These are phyloP conservation scores for Antechinus flavipes DNA, from an alignment of 2,113 vertebrate species.

Conservation along the genomic window DNA sequence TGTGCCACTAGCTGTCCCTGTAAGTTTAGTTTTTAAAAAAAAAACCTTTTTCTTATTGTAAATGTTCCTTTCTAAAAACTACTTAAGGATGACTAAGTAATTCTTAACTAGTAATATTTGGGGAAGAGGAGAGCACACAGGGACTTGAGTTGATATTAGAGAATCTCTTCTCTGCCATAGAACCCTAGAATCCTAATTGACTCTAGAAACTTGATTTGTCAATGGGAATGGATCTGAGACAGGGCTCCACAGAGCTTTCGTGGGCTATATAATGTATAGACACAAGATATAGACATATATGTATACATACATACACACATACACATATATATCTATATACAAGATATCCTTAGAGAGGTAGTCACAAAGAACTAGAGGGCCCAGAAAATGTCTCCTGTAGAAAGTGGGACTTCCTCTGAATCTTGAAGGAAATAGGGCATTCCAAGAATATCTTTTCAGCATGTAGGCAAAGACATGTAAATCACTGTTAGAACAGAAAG, in stretches of 20 bases:
- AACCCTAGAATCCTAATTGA: not conserved
- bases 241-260: not conserved
- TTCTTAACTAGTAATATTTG: not conserved
- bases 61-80: not conserved
- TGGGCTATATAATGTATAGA: not conserved
- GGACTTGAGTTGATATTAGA: not conserved
- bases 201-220: not conserved
- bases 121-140: not conserved
- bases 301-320: fast-evolving
- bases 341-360: not conserved
- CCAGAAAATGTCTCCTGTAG: not conserved
- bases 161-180: not conserved
- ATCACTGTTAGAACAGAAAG: not conserved
- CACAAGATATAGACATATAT: not conserved
- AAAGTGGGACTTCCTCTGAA: not conserved
- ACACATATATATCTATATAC: not conserved
- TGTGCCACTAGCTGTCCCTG: no score
- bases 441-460: not conserved
- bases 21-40: no score
- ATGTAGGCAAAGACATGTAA: not conserved
- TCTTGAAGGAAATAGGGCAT: not conserved
- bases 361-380: not conserved
- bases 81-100: not conserved
- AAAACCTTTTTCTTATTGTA: not conserved
- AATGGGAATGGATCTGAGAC: not conserved